Conservation (phyloP, 2,797 vertebrate genomes). For the Alfaro cultratus region DNA sequence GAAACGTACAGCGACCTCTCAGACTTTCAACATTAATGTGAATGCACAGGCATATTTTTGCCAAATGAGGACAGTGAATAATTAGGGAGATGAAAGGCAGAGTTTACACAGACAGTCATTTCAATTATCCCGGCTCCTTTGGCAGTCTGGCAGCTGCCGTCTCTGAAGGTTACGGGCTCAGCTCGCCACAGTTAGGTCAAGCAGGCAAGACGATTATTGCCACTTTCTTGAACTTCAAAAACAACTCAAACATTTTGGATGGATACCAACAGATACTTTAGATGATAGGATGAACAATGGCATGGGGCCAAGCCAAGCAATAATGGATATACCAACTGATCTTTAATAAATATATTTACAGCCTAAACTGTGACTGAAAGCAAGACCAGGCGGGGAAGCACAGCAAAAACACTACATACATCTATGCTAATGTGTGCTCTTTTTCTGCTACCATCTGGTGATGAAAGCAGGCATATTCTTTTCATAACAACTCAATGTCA, state of each 20-base stretch:
- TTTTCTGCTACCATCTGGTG: slow-evolving; percentile 51
- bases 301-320: slow-evolving; percentile 8
- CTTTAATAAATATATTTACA: slow-evolving; percentile 52
- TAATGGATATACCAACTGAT: slow-evolving; percentile 32
- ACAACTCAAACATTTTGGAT: neutral
- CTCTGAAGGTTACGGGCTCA: slow-evolving; percentile 61
- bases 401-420: slow-evolving; percentile 53
- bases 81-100: slow-evolving; percentile 62
- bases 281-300: slow-evolving; percentile 17
- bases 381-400: slow-evolving; percentile 45
- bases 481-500: slow-evolving; percentile 39
- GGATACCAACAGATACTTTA: neutral
- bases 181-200: slow-evolving; percentile 33
- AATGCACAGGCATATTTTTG: slow-evolving; percentile 25
- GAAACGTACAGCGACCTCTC: slow-evolving; percentile 23
- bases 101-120: slow-evolving; percentile 64
- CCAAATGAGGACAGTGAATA: slow-evolving; percentile 71
- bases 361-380: slow-evolving; percentile 57
- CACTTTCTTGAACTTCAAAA: neutral
- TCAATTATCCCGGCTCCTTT: slow-evolving; percentile 68
- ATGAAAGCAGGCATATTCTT: slow-evolving; percentile 31
- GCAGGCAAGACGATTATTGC: neutral
- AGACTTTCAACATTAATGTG: slow-evolving; percentile 23
- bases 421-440: slow-evolving; percentile 19
- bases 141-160: slow-evolving; percentile 59